phyloP scores from a whole-genome alignment of 2,888 invertebrate species.

The Acrocyrtus sp. region DNA sequence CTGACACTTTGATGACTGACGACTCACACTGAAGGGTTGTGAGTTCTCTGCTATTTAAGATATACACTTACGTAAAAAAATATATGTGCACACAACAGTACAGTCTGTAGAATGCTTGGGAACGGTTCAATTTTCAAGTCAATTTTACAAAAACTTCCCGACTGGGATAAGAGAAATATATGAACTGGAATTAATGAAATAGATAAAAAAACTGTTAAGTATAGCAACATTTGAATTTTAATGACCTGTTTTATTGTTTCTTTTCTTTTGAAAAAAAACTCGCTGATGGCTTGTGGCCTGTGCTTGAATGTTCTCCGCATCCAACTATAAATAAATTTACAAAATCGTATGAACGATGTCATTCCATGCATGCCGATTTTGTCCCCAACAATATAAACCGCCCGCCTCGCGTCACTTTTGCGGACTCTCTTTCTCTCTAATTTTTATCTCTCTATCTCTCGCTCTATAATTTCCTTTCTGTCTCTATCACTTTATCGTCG shows the following conservation, averaged over 20 bases:
- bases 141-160: slow-evolving; percentile 3
- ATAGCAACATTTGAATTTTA: no score
- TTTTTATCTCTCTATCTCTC: slow-evolving; percentile 43
- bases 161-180: no score
- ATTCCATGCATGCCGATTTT: slow-evolving; percentile 59
- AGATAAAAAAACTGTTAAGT: no score
- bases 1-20: no score
- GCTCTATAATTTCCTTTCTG: slow-evolving; percentile 22
- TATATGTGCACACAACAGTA: no score
- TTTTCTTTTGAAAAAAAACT: slow-evolving; percentile 19
- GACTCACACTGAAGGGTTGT: no score
- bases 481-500: slow-evolving; percentile 11
- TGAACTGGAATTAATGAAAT: no score
- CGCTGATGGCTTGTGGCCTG: slow-evolving; percentile 63
- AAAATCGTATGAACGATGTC: slow-evolving; percentile 42
- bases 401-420: slow-evolving; percentile 49
- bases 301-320: slow-evolving; percentile 63
- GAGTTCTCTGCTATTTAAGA: no score
- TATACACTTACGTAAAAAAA: no score
- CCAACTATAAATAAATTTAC: slow-evolving; percentile 43
- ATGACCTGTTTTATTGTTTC: slow-evolving; percentile 32
- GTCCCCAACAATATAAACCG: slow-evolving; percentile 56
- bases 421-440: slow-evolving; percentile 42
- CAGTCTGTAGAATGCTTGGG: slow-evolving; percentile 44
- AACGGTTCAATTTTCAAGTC: slow-evolving; percentile 48